phyloP scores from a whole-genome alignment of 2,797 vertebrate genomes.

The Telmatherina bonti region DNA sequence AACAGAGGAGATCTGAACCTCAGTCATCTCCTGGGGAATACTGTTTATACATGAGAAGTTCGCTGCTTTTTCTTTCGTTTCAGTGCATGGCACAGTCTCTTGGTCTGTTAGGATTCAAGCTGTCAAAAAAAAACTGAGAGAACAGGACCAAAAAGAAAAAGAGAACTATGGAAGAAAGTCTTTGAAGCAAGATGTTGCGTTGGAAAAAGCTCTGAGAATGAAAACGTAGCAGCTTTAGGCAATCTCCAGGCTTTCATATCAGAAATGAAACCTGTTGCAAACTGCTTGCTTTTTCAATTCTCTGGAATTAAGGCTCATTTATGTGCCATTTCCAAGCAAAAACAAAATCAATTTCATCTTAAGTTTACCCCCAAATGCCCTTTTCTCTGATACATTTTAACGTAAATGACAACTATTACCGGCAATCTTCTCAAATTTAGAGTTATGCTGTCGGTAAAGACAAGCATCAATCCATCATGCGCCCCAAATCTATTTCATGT shows the following conservation, averaged over 20 bases:
- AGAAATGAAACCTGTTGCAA: constrained; percentile 20
- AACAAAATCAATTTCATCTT: constrained; percentile 36
- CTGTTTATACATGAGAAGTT: background rate
- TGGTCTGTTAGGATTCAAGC: too few species aligned
- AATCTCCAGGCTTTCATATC: constrained; percentile 18
- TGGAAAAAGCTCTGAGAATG: background rate
- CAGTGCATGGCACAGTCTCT: background rate
- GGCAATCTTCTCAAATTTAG: constrained; percentile 32
- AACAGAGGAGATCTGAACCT: background rate
- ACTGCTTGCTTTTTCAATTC: constrained; percentile 33
- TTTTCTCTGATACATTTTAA: background rate
- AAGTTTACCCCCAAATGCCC: constrained; percentile 17
- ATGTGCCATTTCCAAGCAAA: constrained; percentile 7
- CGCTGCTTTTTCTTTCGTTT: background rate
- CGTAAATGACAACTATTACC: constrained; percentile 15
- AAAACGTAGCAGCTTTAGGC: constrained; percentile 25
- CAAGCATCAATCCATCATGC: background rate
- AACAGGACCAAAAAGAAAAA: background rate
- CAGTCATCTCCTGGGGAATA: background rate
- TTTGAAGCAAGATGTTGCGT: constrained; percentile 9
- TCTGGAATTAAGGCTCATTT: constrained; percentile 25
- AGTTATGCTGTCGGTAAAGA: background rate
- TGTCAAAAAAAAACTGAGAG: too few species aligned
- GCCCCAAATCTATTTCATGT: constrained; percentile 5
- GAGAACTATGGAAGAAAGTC: background rate